Percentiles rank a stretch among this genome's conserved stretches.
Evolutionary conservation across 1,140 invertebrate species (phyloP).

Genomic region (Atta cephalotes): DNA sequence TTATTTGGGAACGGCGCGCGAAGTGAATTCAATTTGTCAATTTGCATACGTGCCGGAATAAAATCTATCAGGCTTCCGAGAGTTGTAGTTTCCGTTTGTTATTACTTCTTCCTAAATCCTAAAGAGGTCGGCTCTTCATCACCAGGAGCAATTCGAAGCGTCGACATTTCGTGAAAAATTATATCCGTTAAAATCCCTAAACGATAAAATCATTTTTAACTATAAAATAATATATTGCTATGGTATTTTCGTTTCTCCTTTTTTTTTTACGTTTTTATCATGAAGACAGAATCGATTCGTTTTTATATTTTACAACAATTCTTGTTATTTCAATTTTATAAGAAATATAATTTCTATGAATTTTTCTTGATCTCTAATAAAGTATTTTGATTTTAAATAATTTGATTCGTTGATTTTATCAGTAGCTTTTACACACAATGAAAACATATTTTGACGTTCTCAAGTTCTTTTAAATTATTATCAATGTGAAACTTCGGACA

Average conservation of each 20-base stretch:
- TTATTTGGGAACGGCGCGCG: slow-evolving; percentile 48
- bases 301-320: not conserved
- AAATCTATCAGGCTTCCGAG: slow-evolving; percentile 62
- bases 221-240: slow-evolving; percentile 5
- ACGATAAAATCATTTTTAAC: slow-evolving; percentile 46
- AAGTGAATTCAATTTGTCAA: slow-evolving; percentile 63
- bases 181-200: slow-evolving; percentile 42
- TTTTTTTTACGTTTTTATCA: not conserved
- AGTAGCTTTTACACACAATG: not conserved
- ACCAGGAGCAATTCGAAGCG: slow-evolving; percentile 22
- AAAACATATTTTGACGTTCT: not conserved
- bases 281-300: not conserved
- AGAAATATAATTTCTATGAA: not conserved
- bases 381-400: not conserved
- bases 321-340: not conserved
- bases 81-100: slow-evolving; percentile 60
- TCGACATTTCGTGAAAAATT: slow-evolving; percentile 40
- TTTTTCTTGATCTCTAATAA: not conserved
- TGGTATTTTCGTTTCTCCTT: not conserved
- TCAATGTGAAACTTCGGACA: no score
- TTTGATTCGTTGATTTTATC: not conserved
- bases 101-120: slow-evolving; percentile 54
- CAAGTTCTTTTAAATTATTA: not conserved
- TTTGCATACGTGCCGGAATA: slow-evolving; percentile 62
- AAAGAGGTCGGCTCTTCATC: slow-evolving; percentile 31